phyloP scores from a whole-genome alignment of 2,797 vertebrate genomes.

The Hippocampus kuda region DNA sequence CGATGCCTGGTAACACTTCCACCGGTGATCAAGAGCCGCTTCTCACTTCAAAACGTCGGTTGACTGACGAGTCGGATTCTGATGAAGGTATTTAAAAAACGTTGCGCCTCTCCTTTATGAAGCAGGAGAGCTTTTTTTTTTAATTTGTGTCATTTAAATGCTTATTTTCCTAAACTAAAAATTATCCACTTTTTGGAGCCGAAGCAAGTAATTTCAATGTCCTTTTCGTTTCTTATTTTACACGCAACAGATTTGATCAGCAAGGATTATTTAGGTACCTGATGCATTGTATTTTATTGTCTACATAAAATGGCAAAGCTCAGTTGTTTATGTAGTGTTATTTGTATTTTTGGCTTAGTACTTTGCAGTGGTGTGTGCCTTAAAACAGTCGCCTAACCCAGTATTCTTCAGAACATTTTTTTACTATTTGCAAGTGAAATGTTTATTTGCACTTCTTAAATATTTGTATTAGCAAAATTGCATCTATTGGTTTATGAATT shows the following conservation, averaged over 20 bases:
- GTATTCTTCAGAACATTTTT: too few species aligned
- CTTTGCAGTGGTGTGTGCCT: too few species aligned
- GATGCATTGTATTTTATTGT: not conserved
- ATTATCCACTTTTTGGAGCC: not conserved
- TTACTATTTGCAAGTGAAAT: too few species aligned
- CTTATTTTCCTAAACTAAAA: not conserved
- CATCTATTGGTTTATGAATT: too few species aligned
- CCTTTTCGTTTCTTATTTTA: too few species aligned
- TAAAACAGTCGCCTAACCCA: too few species aligned
- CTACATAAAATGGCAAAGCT: not conserved
- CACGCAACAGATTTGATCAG: too few species aligned
- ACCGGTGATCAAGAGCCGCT: slow-evolving; percentile 53
- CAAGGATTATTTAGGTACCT: too few species aligned
- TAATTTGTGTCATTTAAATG: not conserved
- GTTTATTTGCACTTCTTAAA: too few species aligned
- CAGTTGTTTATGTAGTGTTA: not conserved
- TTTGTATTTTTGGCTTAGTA: too few species aligned
- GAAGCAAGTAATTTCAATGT: not conserved
- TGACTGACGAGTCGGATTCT: slow-evolving; percentile 26
- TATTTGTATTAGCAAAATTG: too few species aligned
- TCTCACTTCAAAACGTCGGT: slow-evolving; percentile 15
- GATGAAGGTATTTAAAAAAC: slow-evolving; percentile 46
- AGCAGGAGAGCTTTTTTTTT: not conserved
- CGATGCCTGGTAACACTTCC: slow-evolving; percentile 11
- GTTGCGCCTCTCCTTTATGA: not conserved